Base-by-base conservation (phyloP, 2,888 invertebrate species). In the Megamerina dolium region DNA sequence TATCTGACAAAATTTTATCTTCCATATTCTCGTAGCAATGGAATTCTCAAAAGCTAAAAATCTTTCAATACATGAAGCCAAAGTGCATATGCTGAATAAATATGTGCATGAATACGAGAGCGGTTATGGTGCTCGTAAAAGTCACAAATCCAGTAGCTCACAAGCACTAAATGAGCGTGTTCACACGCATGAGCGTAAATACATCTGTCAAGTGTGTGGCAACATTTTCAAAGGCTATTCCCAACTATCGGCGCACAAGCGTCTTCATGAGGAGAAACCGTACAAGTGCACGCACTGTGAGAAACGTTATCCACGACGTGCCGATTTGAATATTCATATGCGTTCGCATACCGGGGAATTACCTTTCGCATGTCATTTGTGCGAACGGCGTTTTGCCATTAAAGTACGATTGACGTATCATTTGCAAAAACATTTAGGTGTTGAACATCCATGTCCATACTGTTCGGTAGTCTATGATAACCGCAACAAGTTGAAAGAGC, bases 371-470 rank as follows among this genome's bases (percentile, higher is more conserved):
- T 59, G 59, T 21, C 52, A 58, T 36, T 30, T 58, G 8, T 59
- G 59, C 19, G 49, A 52, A 6, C 54, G 54, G 27, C 53, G 56
- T 10, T 59, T 54, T 37, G 48, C 57, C 4, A 57, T 59, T n/a
- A 56, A 54, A 42, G 59, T 56, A 1, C 45, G 56, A 5, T 52
- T 59, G 1, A 59, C 58, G 1, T 59, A 59, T 43, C 59, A 59
- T 37, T 21, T 59, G 45, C 58, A 59, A 39, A 53, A 49, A 31
- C 59, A 58, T 43, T 48, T 54, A 34, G 58, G 58, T 4, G 37
- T 53, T 13, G 53, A 52, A 5, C 58, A 59, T 38, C 35, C 36
- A 6, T 59, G 59, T 33, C 39, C 41, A 3, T 48, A 52, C 32
- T 59, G 59, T 23, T 29, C 44, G 4, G 51, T 43, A 13, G 51